These are phyloP conservation scores for Intellagama lesueurii DNA, from an alignment of 2,797 vertebrate genomes.

Conservation along the genomic window DNA sequence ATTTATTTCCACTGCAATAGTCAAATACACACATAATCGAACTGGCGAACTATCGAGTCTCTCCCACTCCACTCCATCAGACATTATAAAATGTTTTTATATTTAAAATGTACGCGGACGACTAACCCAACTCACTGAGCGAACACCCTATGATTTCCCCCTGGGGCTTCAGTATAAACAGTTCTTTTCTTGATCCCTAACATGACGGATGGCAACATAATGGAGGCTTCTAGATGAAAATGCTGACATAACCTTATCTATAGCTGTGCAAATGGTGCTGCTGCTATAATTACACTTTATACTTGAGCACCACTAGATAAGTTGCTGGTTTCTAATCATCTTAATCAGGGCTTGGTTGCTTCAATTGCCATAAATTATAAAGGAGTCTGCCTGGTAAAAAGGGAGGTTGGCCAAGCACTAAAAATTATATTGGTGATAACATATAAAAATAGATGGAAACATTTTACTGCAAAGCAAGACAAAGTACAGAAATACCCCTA, in stretches of 20 bases:
- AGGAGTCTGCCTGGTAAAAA: slow-evolving; percentile 57
- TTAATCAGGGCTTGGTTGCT: slow-evolving; percentile 66
- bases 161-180: slow-evolving; percentile 40
- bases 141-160: background rate
- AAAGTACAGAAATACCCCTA: slow-evolving; percentile 59
- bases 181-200: slow-evolving; percentile 47
- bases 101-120: slow-evolving; percentile 4
- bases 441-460: slow-evolving; percentile 59
- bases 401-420: slow-evolving; percentile 45
- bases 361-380: slow-evolving; percentile 67
- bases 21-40: slow-evolving; percentile 40
- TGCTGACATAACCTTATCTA: slow-evolving; percentile 68
- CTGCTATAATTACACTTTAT: slow-evolving; percentile 73
- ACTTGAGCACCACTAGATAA: slow-evolving; percentile 67
- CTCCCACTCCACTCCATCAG: slow-evolving; percentile 2
- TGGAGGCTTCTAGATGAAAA: slow-evolving; percentile 69
- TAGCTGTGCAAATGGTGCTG: slow-evolving; percentile 60
- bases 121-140: slow-evolving; percentile 37
- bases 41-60: slow-evolving; percentile 42
- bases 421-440: slow-evolving; percentile 59
- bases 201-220: slow-evolving; percentile 37
- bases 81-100: slow-evolving; percentile 13
- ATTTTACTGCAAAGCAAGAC: slow-evolving; percentile 32
- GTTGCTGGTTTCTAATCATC: slow-evolving; percentile 70
- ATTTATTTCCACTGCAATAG: slow-evolving; percentile 56